These are phyloP conservation scores for Platorchestia sp. DNA, from an alignment of 1,140 invertebrate genomes.

Conservation along the genomic window DNA sequence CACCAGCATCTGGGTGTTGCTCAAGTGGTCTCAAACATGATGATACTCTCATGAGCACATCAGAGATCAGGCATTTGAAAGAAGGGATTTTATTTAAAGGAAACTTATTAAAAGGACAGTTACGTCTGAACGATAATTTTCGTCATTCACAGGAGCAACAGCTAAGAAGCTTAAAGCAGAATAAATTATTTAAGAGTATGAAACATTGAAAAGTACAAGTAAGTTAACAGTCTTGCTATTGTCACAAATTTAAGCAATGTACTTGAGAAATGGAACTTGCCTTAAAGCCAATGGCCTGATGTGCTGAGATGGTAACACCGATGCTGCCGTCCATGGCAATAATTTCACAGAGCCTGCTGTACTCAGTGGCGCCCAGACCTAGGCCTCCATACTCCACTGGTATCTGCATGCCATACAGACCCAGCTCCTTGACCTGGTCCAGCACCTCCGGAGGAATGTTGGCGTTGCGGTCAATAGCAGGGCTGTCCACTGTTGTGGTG, in stretches of 20 bases:
- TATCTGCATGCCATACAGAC: slow-evolving; percentile 90
- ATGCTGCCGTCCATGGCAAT: slow-evolving; percentile 89
- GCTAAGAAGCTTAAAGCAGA: too few species aligned
- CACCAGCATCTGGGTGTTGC: too few species aligned
- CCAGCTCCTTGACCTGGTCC: slow-evolving; percentile 88
- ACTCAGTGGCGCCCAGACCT: slow-evolving; percentile 93
- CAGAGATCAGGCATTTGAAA: too few species aligned
- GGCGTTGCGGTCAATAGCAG: slow-evolving; percentile 75
- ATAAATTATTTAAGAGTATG: too few species aligned
- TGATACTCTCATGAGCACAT: too few species aligned
- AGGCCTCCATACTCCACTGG: slow-evolving; percentile 85
- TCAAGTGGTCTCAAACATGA: too few species aligned
- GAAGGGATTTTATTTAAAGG: too few species aligned
- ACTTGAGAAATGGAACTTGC: slow-evolving; percentile 69
- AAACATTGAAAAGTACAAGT: too few species aligned
- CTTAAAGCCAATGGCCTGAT: slow-evolving; percentile 93
- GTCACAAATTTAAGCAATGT: neutral
- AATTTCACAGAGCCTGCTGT: slow-evolving; percentile 90
- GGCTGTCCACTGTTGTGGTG: slow-evolving; percentile 71
- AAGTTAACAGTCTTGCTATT: neutral
- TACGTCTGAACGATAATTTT: too few species aligned
- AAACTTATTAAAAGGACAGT: too few species aligned
- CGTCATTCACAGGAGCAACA: too few species aligned
- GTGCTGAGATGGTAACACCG: slow-evolving; percentile 88
- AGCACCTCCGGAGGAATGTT: slow-evolving; percentile 76